Conservation (phyloP, 2,113 vertebrate genomes). For the Stigmatopora nigra region DNA sequence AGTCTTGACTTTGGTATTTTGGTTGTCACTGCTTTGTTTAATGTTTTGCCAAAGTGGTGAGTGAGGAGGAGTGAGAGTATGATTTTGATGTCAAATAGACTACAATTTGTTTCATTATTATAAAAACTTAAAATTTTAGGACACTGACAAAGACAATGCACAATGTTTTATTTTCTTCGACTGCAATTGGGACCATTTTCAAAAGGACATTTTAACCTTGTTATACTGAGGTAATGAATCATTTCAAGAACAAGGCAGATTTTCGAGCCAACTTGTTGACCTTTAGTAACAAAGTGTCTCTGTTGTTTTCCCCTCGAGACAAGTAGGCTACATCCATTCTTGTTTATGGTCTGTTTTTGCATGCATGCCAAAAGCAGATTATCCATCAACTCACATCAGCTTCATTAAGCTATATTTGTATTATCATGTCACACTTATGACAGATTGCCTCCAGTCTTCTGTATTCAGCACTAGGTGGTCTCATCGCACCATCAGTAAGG, state of each 20-base stretch:
- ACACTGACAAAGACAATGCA: not conserved
- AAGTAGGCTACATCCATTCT: not conserved
- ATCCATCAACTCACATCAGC: slow-evolving; percentile 17
- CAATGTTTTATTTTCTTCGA: slow-evolving; percentile 1
- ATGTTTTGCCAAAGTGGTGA: slow-evolving; percentile 1
- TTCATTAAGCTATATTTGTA: slow-evolving; percentile 19
- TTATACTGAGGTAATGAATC: slow-evolving; percentile 3
- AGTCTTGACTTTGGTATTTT: slow-evolving; percentile 7
- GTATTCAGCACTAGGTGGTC: not conserved
- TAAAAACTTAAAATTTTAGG: not conserved
- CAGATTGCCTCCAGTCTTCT: slow-evolving; percentile 15
- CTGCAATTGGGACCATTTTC: slow-evolving; percentile 3
- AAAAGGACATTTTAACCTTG: slow-evolving; percentile 3
- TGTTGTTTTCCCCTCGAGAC: not conserved
- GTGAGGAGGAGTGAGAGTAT: not conserved
- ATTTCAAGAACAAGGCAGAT: not conserved
- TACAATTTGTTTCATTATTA: not conserved
- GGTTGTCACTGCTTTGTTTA: not conserved
- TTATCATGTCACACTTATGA: slow-evolving; percentile 10
- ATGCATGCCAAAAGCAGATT: slow-evolving; percentile 3
- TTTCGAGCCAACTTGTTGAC: slow-evolving; percentile 3
- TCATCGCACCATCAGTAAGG: slow-evolving; percentile 38
- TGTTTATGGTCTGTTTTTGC: slow-evolving; percentile 6
- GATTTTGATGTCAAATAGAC: not conserved
- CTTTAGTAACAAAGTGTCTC: slow-evolving; percentile 6